phyloP scores from a whole-genome alignment of 2,888 invertebrate species.

The Linnaemya vulpina region DNA sequence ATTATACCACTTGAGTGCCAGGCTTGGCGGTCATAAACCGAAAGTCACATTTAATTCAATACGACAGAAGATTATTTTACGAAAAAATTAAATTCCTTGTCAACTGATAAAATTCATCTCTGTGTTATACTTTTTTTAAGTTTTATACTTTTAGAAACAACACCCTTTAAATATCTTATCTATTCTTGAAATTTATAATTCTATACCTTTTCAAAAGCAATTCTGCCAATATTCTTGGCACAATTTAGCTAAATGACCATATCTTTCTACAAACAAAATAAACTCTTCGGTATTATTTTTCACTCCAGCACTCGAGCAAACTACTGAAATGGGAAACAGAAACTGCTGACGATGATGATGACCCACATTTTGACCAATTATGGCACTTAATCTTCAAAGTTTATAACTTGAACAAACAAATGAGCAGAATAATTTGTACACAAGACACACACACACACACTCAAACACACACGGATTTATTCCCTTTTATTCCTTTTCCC shows the following conservation, averaged over 20 bases:
- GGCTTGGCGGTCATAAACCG: too few species aligned
- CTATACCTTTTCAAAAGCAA: neutral
- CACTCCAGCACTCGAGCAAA: neutral
- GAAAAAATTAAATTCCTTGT: too few species aligned
- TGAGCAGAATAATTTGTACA: slow-evolving; percentile 25
- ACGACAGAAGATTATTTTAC: too few species aligned
- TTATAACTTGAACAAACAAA: slow-evolving; percentile 48
- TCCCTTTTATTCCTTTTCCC: neutral
- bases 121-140: too few species aligned
- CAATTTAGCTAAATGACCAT: slow-evolving; percentile 27
- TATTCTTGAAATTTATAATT: too few species aligned
- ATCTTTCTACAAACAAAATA: neutral
- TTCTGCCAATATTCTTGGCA: slow-evolving; percentile 21
- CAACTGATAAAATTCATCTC: too few species aligned
- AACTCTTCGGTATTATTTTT: neutral
- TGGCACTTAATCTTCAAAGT: slow-evolving; percentile 50
- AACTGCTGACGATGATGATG: slow-evolving; percentile 37
- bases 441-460: neutral
- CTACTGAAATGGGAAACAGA: neutral
- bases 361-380: slow-evolving; percentile 57
- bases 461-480: neutral
- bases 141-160: too few species aligned
- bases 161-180: too few species aligned
- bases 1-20: too few species aligned
- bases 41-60: too few species aligned